Evolutionary conservation across 2,797 vertebrate genomes (phyloP), one percentile per base, ranked within the genome.

Genomic region (Pseudopleuronectes americanus): DNA sequence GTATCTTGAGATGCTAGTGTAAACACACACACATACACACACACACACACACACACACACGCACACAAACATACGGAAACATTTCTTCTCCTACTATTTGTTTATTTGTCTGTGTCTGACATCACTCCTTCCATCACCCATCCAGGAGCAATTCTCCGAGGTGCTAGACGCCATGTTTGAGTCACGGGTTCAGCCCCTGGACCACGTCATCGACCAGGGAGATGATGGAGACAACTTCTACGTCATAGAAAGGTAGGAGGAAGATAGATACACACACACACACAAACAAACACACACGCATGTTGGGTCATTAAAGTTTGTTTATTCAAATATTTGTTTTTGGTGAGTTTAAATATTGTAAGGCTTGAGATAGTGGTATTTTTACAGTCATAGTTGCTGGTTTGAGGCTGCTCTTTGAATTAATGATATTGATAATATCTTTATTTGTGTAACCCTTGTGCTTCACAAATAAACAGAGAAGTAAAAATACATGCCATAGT

Each of bases 91-190:
- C 57, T 38, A 5, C 28, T 33, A 6, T 10, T 61, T 52, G 5
- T 74, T 68, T 57, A 47, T 53, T 8, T n/a, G 22, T 68, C 48
- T 8, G 7, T 72, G 9, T 57, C 22, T 83, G 48, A 79, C 19
- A 1, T 54, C 21, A 36, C 38, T 51, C 31, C 24, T 74, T 19
- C 76, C 7, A 10, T 23, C 17, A 23, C n/a, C 23, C 31, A 16
- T 84, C 45, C 74, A 99, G 98, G 98, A 99, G 90, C 97, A 99
- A 86, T 95, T 99, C 79, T 99, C 97, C 87, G 84, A 99, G 93
- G 96, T 99, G 82, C 94, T 99, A 55, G 98, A 99, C 82, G 98
- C 97, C 92, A 99, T 99, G 97, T 99, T 99, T 93, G 97, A 99
- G 89, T 95, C 90, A 61, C 92, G 87, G 77, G 96, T 99, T 72